phyloP scores from a whole-genome alignment of 2,113 vertebrate species.

The Oncorhynchus kisutch region DNA sequence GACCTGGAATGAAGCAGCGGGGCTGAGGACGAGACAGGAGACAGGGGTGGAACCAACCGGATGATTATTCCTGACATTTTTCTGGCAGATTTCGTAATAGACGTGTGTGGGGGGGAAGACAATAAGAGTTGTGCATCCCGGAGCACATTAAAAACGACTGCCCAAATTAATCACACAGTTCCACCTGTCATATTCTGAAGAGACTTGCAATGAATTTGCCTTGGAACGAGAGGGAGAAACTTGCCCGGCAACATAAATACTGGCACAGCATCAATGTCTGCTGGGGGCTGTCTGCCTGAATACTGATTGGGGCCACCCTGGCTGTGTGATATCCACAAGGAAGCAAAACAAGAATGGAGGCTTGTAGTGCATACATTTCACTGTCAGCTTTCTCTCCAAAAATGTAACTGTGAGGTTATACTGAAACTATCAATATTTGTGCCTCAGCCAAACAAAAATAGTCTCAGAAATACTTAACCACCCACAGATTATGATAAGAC shows the following conservation, averaged over 20 bases:
- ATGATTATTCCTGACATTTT: conserved; percentile 45
- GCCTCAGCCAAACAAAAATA: not conserved
- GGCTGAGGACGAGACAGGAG: conserved; percentile 8
- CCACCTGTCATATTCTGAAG: conserved; percentile 70
- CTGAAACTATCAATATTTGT: not conserved
- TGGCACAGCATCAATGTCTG: conserved; percentile 52
- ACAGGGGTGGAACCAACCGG: not conserved
- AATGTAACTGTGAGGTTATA: conserved; percentile 6
- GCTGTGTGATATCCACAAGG: conserved; percentile 41
- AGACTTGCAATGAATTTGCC: conserved; percentile 63
- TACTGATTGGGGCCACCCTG: conserved; percentile 56
- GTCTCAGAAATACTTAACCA: not conserved
- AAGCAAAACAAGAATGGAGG: conserved; percentile 34
- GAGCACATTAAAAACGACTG: conserved; percentile 70
- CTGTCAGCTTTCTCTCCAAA: conserved; percentile 32
- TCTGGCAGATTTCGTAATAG: conserved; percentile 60
- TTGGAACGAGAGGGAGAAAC: conserved; percentile 50
- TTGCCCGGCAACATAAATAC: conserved; percentile 50
- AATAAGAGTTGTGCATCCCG: conserved; percentile 64
- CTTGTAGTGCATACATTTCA: conserved; percentile 38
- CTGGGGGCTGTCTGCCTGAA: conserved; percentile 53
- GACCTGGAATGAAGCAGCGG: conserved; percentile 46
- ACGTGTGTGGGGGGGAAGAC: conserved; percentile 58
- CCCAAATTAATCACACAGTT: conserved; percentile 75
- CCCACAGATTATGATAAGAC: not conserved